A percentile compares a stretch with the other conserved stretches of the same genome.
Conservation (phyloP, 2,797 vertebrate species). For the Sorex maritimensis region DNA sequence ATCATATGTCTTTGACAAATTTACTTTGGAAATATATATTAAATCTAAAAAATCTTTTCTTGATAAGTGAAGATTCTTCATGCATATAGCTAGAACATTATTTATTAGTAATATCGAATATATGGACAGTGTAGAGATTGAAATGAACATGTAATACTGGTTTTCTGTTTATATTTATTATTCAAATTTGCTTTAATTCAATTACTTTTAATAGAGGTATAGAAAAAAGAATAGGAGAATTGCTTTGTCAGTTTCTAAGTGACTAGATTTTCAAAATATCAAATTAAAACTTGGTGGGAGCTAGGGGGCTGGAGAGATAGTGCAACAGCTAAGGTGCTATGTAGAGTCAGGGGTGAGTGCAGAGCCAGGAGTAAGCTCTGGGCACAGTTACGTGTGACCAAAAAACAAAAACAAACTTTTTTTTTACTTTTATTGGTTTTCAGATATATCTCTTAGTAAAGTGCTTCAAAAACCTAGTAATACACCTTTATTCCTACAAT, state of each 20-base stretch:
- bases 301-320: too few species aligned
- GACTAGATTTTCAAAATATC: conserved; percentile 34
- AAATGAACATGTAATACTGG: conserved; percentile 30
- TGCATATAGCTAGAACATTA: not conserved
- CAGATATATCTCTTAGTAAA: conserved; percentile 23
- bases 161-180: conserved; percentile 36
- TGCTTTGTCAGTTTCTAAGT: not conserved
- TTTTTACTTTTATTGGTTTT: too few species aligned
- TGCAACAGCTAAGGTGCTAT: too few species aligned
- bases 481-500: not conserved
- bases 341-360: too few species aligned
- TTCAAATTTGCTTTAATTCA: conserved; percentile 3
- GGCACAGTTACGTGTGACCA: too few species aligned
- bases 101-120: conserved; percentile 58
- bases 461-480: conserved; percentile 48
- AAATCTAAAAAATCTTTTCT: conserved; percentile 32
- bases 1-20: conserved; percentile 7
- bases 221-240: conserved; percentile 1
- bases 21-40: conserved; percentile 17
- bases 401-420: too few species aligned
- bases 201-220: not conserved
- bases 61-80: not conserved
- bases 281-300: not conserved
- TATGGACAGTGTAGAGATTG: not conserved
- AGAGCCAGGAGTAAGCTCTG: too few species aligned